Conservation (phyloP, 2,888 invertebrate species). For the Acronicta psi region DNA sequence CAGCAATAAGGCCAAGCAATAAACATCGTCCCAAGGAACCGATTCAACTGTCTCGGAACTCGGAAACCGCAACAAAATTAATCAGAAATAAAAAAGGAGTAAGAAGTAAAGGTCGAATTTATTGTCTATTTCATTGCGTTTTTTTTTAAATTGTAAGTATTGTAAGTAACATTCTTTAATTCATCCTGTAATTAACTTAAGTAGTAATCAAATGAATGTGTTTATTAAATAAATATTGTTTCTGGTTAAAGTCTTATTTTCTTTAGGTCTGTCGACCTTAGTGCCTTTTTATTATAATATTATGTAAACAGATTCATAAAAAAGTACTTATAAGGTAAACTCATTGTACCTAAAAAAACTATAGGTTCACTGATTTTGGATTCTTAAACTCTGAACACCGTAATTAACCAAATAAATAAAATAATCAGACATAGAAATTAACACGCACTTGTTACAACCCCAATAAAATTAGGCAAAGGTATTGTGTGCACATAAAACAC, state of each 20-base stretch:
- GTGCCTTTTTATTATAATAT: too few relatives aligned
- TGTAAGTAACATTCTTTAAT: too few relatives aligned
- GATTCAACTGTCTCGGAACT: background rate
- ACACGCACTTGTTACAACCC: conserved; percentile 36
- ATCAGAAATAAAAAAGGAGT: background rate
- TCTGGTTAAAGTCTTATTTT: too few relatives aligned
- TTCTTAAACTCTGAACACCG: background rate
- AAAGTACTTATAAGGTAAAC: too few relatives aligned
- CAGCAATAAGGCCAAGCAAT: background rate
- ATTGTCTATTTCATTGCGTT: background rate
- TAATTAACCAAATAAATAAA: conserved; percentile 47
- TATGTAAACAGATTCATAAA: too few relatives aligned
- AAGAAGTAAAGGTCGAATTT: background rate
- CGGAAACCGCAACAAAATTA: background rate
- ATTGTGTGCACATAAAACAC: conserved; percentile 30
- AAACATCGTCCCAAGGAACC: background rate
- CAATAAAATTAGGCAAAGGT: conserved; percentile 18
- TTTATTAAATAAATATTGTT: too few relatives aligned
- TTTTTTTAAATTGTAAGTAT: too few relatives aligned
- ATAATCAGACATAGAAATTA: conserved; percentile 46
- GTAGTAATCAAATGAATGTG: too few relatives aligned
- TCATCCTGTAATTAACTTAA: too few relatives aligned
- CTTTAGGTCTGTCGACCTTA: too few relatives aligned
- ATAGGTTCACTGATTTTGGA: background rate
- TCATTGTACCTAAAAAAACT: too few relatives aligned